Base-by-base conservation (phyloP, 2,888 invertebrate genomes). In the Celastrina argiolus region DNA sequence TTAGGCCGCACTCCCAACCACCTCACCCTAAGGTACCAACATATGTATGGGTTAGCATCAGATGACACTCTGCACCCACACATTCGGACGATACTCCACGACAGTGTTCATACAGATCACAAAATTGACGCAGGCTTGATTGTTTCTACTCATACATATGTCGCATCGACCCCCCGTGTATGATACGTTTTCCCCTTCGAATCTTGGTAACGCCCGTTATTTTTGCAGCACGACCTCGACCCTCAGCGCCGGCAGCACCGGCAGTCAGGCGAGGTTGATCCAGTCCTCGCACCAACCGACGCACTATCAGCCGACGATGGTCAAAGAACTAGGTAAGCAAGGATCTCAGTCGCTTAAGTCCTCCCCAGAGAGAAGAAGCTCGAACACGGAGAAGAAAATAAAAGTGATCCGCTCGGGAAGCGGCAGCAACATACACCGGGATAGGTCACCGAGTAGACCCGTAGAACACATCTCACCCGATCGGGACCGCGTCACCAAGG, bases 251-350 rank as follows among this genome's bases (percentile, higher is more conserved):
- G 97, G 97, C 81, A 97, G 97, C 88, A 97, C 97, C 65, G 96
- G 97, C 80, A 97, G 97, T 84, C 97, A 97, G 89, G 97, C 98
- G 69, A 94, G 97, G 79, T 94, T 98, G 81, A 97, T 98, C 83
- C 97, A 97, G 91, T 97, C 97, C 74, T 98, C 97, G 75, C 96
- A 97, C 88, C 97, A 97, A 80, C 98, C 98, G 69, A 95, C 97
- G 78, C 96, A 95, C 85, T 97, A 97, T 89, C 97, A 97, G 78
- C 97, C 97, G 68, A 94, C 96, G 75, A 94, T 95, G 85, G 94
- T 96, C 81, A 96, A 96, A 92, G 97, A 97, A 92, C 91, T 97
- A 94, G 97, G 97, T 97, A 96, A 95, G 96, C 88, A 85, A 71
- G 91, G 91, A 73, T 89, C 89, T 3, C 85, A 86, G 65, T 92